These are phyloP conservation scores for Pachycephala philippinensis DNA, from an alignment of 2,113 vertebrate genomes.

Conservation along the genomic window DNA sequence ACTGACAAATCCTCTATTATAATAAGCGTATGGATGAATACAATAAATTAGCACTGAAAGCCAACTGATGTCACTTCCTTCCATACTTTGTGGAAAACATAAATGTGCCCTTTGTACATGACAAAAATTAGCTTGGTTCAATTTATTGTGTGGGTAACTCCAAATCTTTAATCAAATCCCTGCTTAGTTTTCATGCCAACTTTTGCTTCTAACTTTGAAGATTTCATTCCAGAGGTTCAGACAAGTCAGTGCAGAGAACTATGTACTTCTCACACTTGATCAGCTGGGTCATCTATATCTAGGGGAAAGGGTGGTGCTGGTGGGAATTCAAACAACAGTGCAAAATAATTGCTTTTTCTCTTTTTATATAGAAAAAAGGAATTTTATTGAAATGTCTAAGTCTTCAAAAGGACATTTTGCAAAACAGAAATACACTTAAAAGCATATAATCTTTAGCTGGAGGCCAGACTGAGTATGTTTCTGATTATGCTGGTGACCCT, in stretches of 20 bases:
- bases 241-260: neutral
- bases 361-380: constrained; percentile 56
- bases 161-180: constrained; percentile 38
- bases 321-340: constrained; percentile 40
- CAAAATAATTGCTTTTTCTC: constrained; percentile 69
- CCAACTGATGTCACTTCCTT: neutral
- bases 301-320: neutral
- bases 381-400: constrained; percentile 56
- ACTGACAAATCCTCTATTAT: constrained; percentile 35
- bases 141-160: constrained; percentile 16
- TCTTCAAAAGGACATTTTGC: constrained; percentile 71
- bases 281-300: constrained; percentile 40
- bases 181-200: constrained; percentile 21
- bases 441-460: constrained; percentile 71
- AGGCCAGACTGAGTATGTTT: constrained; percentile 77
- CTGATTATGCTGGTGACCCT: constrained; percentile 81
- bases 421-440: constrained; percentile 74
- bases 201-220: constrained; percentile 38
- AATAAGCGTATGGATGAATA: neutral
- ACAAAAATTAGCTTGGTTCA: neutral
- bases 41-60: constrained; percentile 37
- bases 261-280: constrained; percentile 49
- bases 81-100: neutral
- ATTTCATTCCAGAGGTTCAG: constrained; percentile 39
- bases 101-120: constrained; percentile 12